Conservation (phyloP, 1,140 invertebrate species). For the Hyles euphorbiae region DNA sequence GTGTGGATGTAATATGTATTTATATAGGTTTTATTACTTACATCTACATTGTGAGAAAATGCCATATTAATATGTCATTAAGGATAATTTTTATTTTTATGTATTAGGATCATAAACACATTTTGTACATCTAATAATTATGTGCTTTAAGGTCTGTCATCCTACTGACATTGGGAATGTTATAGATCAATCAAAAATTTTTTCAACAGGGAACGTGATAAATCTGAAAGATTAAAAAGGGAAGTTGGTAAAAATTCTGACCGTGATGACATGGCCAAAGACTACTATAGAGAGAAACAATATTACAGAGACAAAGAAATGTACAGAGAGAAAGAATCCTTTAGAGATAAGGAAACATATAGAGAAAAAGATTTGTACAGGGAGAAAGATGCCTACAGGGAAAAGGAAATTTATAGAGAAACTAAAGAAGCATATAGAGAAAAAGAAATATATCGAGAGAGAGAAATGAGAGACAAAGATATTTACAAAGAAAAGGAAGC, state of each 20-base stretch:
- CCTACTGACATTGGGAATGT: slow-evolving; percentile 47
- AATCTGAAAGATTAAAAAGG: slow-evolving; percentile 60
- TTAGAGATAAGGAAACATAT: slow-evolving; percentile 68
- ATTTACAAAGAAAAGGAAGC: slow-evolving; percentile 65
- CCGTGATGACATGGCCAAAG: slow-evolving; percentile 68
- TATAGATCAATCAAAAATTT: slow-evolving; percentile 50
- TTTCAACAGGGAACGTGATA: slow-evolving; percentile 65
- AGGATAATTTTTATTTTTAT: not conserved
- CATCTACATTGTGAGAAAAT: no score
- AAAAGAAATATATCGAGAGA: slow-evolving; percentile 67
- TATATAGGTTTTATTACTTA: no score
- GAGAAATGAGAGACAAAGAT: slow-evolving; percentile 59
- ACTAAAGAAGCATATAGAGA: slow-evolving; percentile 52
- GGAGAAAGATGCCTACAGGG: slow-evolving; percentile 55
- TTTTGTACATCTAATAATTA: slow-evolving; percentile 31
- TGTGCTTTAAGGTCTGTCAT: slow-evolving; percentile 54
- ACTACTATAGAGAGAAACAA: slow-evolving; percentile 69
- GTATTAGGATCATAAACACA: not conserved
- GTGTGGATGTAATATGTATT: no score
- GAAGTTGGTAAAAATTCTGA: slow-evolving; percentile 59
- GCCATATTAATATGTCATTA: not conserved
- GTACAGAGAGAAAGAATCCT: slow-evolving; percentile 49
- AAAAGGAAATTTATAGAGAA: slow-evolving; percentile 62
- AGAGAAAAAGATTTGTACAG: slow-evolving; percentile 60
- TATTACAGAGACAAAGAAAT: slow-evolving; percentile 58